Evolutionary conservation across 2,113 vertebrate genomes (phyloP), one percentile per base, ranked within the genome.

Genomic region (Saccopteryx leptura): DNA sequence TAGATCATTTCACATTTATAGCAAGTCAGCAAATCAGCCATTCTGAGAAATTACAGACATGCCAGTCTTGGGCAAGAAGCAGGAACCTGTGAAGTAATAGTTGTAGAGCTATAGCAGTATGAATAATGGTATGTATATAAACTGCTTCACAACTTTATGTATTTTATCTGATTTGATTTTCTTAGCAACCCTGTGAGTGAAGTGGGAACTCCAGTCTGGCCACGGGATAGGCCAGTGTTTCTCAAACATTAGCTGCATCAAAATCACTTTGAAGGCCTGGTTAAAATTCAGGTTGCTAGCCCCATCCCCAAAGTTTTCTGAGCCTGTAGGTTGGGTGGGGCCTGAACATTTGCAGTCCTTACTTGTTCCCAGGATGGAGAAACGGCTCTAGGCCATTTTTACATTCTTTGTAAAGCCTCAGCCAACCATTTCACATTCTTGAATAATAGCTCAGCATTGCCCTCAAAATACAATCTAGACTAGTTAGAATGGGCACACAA

Each of bases 41-140:
- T 93, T 95, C 81, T 94, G 90, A 95, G 60, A 85, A 90, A 85
- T 10, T 88, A 72, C 28, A 81, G 28, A 91, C 58, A 21, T 65
- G 23, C 26, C 28, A 81, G 31, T 15, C 71, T 93, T 79, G 84
- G 23, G 28, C 91, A 81, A 93, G 63, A 68, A 92, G n/a, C 28
- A 78, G 76, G 28, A 24, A 63, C 46, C 39, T 71, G 4, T 69
- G 48, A 79, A 66, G 31, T 76, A 56, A 28, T 9, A 39, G n/a
- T 58, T 85, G 84, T 74, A 82, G 14, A 85, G n/a, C 13, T 48
- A 19, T 9, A 48, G 33, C 24, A 63, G 54, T 86, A 18, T 85
- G 75, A 69, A 50, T 46, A 81, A 88, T 33, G 69, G 76, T 4
- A 23, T 58, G 24, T n/a, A 69, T 54, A 48, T 66, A 52, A 28